Evolutionary conservation across 2,797 vertebrate species (phyloP).

Genomic region (Loriculus beryllinus): DNA sequence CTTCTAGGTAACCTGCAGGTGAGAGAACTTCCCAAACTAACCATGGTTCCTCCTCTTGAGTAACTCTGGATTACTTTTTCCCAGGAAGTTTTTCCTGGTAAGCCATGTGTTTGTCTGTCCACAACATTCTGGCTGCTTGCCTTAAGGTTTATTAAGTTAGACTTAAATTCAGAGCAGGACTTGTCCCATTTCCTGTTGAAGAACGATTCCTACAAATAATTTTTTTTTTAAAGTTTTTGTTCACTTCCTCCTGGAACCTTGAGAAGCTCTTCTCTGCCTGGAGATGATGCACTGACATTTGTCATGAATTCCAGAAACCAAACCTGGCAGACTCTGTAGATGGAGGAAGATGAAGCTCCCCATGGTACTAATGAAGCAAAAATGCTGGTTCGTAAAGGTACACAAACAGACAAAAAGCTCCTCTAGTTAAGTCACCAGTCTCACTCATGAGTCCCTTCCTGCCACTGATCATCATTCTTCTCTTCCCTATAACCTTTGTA

Average conservation of each 20-base stretch:
- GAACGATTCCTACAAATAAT: background rate
- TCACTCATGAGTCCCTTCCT: background rate
- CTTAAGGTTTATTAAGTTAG: background rate
- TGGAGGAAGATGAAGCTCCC: background rate
- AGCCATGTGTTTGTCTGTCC: background rate
- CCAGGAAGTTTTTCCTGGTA: background rate
- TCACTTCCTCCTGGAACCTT: background rate
- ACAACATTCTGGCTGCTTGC: background rate
- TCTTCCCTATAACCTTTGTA: background rate
- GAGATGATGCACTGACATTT: background rate
- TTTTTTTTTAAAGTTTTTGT: background rate
- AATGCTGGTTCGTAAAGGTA: background rate
- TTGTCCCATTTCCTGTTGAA: background rate
- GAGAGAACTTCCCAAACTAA: background rate
- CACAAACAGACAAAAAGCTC: background rate
- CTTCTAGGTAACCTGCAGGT: background rate
- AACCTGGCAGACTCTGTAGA: background rate
- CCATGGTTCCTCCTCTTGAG: background rate
- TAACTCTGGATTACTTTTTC: background rate
- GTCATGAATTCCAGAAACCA: background rate
- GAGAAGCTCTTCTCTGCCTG: background rate
- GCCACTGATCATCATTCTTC: too few relatives aligned
- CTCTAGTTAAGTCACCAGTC: background rate
- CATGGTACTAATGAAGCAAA: background rate
- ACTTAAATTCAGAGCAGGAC: background rate